phyloP scores from a whole-genome alignment of 1,140 invertebrate species.

The Heliothis virescens region DNA sequence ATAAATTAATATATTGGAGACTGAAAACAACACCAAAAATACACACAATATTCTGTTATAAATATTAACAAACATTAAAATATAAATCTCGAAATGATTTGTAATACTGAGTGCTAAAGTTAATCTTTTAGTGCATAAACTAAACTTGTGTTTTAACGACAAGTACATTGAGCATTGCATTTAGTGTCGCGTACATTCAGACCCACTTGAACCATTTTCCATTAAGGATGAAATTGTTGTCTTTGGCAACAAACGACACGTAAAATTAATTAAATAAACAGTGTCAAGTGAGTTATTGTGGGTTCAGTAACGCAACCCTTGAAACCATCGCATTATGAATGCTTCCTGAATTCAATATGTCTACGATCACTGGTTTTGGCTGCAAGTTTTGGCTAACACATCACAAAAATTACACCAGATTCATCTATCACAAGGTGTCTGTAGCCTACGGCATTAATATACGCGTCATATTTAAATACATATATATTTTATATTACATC shows the following conservation, averaged over 20 bases:
- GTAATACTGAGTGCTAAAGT: too few species aligned
- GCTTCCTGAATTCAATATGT: neutral
- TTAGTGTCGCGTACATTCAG: too few species aligned
- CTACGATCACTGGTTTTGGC: too few species aligned
- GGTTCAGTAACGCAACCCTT: neutral
- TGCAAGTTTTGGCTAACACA: too few species aligned
- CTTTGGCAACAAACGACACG: too few species aligned
- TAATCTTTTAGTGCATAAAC: too few species aligned
- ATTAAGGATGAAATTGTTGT: too few species aligned
- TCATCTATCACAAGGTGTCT: neutral
- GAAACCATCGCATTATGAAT: neutral
- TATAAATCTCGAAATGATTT: neutral
- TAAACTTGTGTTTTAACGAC: too few species aligned
- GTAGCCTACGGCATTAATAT: neutral
- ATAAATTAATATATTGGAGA: neutral
- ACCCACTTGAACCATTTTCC: too few species aligned
- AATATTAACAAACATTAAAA: neutral
- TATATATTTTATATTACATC: neutral
- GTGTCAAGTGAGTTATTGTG: neutral
- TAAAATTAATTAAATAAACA: neutral
- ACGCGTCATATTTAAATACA: neutral
- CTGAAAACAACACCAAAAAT: neutral
- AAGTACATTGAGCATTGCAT: too few species aligned
- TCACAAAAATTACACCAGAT: too few species aligned
- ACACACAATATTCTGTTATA: neutral